These are phyloP conservation scores for Centrocercus urophasianus DNA, from an alignment of 2,113 vertebrate species.

Conservation along the genomic window DNA sequence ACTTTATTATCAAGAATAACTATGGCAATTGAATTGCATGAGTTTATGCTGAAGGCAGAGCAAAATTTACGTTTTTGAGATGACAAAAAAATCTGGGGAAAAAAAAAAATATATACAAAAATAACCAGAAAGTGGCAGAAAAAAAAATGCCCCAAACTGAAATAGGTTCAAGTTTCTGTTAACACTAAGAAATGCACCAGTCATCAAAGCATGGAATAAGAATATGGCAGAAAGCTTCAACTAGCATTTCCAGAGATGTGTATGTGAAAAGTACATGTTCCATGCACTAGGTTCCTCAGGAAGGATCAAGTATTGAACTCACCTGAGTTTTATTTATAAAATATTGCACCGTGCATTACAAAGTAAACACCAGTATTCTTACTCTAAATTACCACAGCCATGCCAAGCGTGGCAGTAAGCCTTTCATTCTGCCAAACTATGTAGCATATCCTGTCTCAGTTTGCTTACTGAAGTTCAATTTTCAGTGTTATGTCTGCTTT, in stretches of 20 bases:
- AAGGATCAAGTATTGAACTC: background rate
- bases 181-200: background rate
- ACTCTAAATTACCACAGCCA: background rate
- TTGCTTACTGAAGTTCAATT: background rate
- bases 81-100: background rate
- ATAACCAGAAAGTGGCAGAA: background rate
- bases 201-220: background rate
- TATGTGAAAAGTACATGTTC: background rate
- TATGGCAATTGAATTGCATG: background rate
- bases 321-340: background rate
- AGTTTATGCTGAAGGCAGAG: background rate
- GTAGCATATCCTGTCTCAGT: fast-evolving
- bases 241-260: background rate
- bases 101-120: background rate
- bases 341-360: background rate
- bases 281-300: background rate
- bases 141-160: background rate
- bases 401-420: background rate
- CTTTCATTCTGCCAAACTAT: background rate
- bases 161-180: background rate
- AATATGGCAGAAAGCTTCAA: background rate
- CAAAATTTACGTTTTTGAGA: background rate
- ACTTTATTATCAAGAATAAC: background rate
- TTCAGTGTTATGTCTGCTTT: background rate
- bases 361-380: background rate